phyloP scores from a whole-genome alignment of 2,888 invertebrate genomes.

The Labia minor region DNA sequence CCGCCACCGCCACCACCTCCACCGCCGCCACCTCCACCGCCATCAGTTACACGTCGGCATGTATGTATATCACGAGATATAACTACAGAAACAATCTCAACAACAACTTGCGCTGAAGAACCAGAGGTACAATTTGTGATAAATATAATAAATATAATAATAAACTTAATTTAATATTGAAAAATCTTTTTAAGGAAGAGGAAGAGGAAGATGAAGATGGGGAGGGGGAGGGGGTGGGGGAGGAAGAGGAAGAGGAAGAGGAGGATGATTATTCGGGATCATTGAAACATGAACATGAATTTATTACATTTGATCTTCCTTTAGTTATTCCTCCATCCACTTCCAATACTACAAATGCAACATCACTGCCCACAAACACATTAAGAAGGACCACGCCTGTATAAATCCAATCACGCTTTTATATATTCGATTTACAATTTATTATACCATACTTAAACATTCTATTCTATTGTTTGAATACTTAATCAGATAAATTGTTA shows the following conservation, averaged over 20 bases:
- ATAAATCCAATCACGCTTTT: too few species aligned
- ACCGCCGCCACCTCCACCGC: not conserved
- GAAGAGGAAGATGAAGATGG: too few species aligned
- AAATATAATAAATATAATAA: not conserved
- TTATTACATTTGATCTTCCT: slow-evolving; percentile 59
- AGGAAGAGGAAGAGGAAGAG: slow-evolving; percentile 37
- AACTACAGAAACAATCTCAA: slow-evolving; percentile 51
- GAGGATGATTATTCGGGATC: slow-evolving; percentile 46
- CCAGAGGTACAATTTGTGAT: not conserved
- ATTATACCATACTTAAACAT: too few species aligned
- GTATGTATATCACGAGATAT: slow-evolving; percentile 46
- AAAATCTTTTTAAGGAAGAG: too few species aligned
- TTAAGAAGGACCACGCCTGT: slow-evolving; percentile 39
- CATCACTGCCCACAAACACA: slow-evolving; percentile 35
- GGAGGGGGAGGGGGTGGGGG: too few species aligned
- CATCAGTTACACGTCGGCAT: not conserved
- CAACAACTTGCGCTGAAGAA: not conserved
- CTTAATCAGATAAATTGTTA: too few species aligned
- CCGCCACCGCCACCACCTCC: slow-evolving; percentile 17
- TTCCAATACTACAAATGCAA: slow-evolving; percentile 34
- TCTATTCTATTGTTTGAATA: too few species aligned
- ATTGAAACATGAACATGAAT: slow-evolving; percentile 49
- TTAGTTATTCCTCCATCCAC: slow-evolving; percentile 28
- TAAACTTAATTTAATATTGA: not conserved
- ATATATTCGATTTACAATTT: too few species aligned